Conservation (phyloP, 2,797 vertebrate genomes). For the Thunnus albacares region DNA sequence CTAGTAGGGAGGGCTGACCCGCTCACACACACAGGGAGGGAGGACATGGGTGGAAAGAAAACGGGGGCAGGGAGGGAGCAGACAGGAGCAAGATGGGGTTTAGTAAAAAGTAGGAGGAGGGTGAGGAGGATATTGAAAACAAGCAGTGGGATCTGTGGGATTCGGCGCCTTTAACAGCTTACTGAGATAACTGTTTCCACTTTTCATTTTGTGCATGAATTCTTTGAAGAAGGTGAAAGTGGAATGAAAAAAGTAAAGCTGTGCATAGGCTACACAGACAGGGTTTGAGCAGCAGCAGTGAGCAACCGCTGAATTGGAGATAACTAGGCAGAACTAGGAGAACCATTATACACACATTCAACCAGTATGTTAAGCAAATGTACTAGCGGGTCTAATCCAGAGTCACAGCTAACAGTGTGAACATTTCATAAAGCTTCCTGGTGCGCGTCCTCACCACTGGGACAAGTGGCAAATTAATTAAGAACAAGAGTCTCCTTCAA, state of each 20-base stretch:
- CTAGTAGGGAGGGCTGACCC: conserved; percentile 69
- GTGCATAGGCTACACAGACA: no score
- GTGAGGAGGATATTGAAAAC: conserved; percentile 71
- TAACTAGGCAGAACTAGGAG: background rate
- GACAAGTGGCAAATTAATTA: conserved; percentile 28
- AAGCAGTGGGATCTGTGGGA: conserved; percentile 63
- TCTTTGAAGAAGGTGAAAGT: conserved; percentile 13
- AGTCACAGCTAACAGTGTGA: background rate
- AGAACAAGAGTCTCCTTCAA: conserved; percentile 4
- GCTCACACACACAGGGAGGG: conserved; percentile 42
- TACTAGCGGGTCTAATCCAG: background rate
- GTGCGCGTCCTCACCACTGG: background rate
- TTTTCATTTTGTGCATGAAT: conserved; percentile 28
- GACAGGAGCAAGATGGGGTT: conserved; percentile 72
- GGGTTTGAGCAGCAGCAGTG: background rate
- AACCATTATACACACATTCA: background rate
- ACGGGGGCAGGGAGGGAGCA: conserved; percentile 72
- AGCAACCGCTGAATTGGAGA: background rate
- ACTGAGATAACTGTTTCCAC: conserved; percentile 25
- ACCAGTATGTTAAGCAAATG: background rate
- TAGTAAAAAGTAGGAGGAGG: conserved; percentile 59
- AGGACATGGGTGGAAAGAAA: conserved; percentile 71
- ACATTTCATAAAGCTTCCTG: background rate
- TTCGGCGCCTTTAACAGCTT: conserved; percentile 29
- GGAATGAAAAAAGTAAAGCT: background rate